These are phyloP conservation scores for Nemurella pictetii DNA, from an alignment of 2,888 invertebrate genomes.

Conservation along the genomic window DNA sequence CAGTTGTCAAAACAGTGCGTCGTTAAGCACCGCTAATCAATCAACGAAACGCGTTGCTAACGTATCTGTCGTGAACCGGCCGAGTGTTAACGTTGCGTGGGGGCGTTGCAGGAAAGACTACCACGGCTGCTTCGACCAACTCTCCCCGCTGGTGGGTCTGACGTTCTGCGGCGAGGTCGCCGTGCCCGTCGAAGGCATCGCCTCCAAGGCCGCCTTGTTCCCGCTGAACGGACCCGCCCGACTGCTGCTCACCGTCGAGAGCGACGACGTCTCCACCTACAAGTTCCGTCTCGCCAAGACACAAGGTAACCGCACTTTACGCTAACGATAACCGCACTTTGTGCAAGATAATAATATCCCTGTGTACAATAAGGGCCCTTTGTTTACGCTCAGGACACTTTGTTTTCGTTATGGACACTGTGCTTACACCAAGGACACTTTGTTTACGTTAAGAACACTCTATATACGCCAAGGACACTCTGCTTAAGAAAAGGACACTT, in stretches of 20 bases:
- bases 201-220: slow-evolving; percentile 57
- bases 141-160: slow-evolving; percentile 68
- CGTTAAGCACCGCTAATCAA: too few relatives aligned
- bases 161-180: slow-evolving; percentile 70
- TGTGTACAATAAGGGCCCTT: too few relatives aligned
- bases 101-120: slow-evolving; percentile 50
- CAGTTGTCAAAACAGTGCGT: too few relatives aligned
- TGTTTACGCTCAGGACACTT: too few relatives aligned
- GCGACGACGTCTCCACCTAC: slow-evolving; percentile 66
- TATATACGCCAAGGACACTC: too few relatives aligned
- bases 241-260: slow-evolving; percentile 66
- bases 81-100: background rate
- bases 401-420: too few relatives aligned
- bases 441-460: too few relatives aligned
- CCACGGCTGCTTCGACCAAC: slow-evolving; percentile 73
- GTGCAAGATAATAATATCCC: too few relatives aligned
- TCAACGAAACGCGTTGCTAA: background rate
- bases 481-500: too few relatives aligned
- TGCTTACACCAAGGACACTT: too few relatives aligned
- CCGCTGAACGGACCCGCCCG: slow-evolving; percentile 70
- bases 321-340: too few relatives aligned
- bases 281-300: slow-evolving; percentile 59
- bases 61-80: background rate
- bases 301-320: too few relatives aligned
- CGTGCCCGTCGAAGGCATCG: slow-evolving; percentile 56